phyloP scores from a whole-genome alignment of 2,113 vertebrate species.

The Tonatia bakeri region DNA sequence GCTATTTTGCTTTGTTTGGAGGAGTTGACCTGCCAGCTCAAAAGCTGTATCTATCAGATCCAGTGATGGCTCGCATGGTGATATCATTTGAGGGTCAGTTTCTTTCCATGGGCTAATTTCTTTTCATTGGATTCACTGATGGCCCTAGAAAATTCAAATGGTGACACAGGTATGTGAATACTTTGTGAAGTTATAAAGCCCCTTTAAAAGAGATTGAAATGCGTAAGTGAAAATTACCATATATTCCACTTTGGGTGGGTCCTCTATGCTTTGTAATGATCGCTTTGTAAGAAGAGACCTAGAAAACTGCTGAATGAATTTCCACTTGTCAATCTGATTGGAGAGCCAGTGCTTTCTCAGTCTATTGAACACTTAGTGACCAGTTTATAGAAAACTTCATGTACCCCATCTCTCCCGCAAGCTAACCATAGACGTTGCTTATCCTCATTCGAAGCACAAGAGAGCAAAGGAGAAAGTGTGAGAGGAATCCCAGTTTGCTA shows the following conservation, averaged over 20 bases:
- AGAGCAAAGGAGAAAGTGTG: not conserved
- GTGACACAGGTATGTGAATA: conserved; percentile 9
- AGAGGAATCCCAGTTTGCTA: not conserved
- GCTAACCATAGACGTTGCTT: not conserved
- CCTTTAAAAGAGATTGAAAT: conserved; percentile 20
- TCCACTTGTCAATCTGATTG: not conserved
- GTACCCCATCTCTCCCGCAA: not conserved
- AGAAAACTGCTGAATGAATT: not conserved
- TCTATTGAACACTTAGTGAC: not conserved
- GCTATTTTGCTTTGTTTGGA: not conserved
- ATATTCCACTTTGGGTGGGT: not conserved
- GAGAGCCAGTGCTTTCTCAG: not conserved
- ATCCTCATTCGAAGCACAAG: not conserved
- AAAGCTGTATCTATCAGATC: conserved; percentile 5
- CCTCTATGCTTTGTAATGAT: not conserved
- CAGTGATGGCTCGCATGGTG: conserved; percentile 7
- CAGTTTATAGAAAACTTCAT: not conserved
- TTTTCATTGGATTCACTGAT: conserved; percentile 26
- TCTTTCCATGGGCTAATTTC: conserved; percentile 47
- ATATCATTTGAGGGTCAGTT: conserved; percentile 42
- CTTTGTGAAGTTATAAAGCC: not conserved
- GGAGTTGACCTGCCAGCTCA: not conserved
- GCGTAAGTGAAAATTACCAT: not conserved
- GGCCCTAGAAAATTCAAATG: conserved; percentile 34
- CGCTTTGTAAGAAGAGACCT: not conserved